These are phyloP conservation scores for Glyphotaelius pellucidus DNA, from an alignment of 2,888 invertebrate species.

Conservation along the genomic window DNA sequence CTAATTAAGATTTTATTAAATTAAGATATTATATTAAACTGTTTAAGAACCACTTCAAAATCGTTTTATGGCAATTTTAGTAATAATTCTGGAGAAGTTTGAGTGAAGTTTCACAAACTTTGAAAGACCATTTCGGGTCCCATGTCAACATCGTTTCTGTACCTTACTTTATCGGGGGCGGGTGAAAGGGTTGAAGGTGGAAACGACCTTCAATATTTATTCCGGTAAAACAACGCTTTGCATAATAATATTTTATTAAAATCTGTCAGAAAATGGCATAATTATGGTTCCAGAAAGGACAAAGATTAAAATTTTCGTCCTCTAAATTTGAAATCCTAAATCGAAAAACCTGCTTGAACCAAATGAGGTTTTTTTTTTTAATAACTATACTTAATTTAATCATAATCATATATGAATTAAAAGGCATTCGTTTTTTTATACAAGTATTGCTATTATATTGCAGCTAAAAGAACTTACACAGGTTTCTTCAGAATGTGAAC, in stretches of 20 bases:
- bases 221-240: neutral
- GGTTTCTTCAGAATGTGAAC: too few relatives aligned
- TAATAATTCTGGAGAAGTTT: neutral
- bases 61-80: neutral
- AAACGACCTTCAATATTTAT: neutral
- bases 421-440: neutral
- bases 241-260: neutral
- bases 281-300: neutral
- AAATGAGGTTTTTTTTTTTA: neutral
- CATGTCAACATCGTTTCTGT: neutral
- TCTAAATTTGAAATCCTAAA: neutral
- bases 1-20: neutral
- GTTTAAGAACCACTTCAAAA: neutral
- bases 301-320: neutral
- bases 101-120: neutral
- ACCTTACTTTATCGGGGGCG: neutral
- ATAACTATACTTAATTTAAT: neutral
- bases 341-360: neutral
- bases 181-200: neutral
- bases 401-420: neutral
- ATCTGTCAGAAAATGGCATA: neutral
- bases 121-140: neutral
- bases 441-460: too few relatives aligned
- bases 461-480: too few relatives aligned
- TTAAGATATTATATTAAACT: neutral